A percentile compares a stretch with the other conserved stretches of the same genome.
These are phyloP conservation scores for Penaeus vannamei DNA, from an alignment of 1,140 invertebrate species.

Conservation along the genomic window DNA sequence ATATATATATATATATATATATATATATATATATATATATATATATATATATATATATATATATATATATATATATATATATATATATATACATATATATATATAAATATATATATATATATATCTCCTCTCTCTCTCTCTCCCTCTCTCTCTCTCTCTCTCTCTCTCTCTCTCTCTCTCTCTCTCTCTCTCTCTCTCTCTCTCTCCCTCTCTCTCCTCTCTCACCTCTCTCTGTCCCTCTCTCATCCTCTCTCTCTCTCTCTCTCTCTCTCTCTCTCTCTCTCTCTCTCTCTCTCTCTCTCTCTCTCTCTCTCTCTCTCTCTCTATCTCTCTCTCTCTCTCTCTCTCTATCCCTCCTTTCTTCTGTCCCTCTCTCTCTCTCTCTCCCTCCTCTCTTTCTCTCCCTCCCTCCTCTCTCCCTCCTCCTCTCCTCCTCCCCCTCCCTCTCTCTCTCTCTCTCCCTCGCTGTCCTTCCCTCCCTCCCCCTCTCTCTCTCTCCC, in stretches of 20 bases:
- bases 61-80: no score
- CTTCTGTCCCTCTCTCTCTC: not conserved
- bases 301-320: not conserved
- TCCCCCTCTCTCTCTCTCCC: not conserved
- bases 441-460: not conserved
- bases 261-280: not conserved
- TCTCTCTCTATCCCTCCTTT: not conserved
- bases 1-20: no score
- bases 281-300: slow-evolving; percentile 8
- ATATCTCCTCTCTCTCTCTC: not conserved
- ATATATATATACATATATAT: no score
- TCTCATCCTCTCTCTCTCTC: not conserved
- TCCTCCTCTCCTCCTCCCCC: no score
- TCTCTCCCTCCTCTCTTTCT: not conserved
- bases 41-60: no score
- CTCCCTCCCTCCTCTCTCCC: not conserved
- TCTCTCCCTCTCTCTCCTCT: not conserved
- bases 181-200: not conserved
- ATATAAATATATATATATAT: no score
- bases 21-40: no score
- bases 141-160: slow-evolving; percentile 1
- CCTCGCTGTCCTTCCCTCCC: no score
- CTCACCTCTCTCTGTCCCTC: not conserved
- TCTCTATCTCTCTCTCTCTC: not conserved
- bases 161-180: not conserved